phyloP scores from a whole-genome alignment of 2,888 invertebrate genomes.

The Azorinus chamasolen region DNA sequence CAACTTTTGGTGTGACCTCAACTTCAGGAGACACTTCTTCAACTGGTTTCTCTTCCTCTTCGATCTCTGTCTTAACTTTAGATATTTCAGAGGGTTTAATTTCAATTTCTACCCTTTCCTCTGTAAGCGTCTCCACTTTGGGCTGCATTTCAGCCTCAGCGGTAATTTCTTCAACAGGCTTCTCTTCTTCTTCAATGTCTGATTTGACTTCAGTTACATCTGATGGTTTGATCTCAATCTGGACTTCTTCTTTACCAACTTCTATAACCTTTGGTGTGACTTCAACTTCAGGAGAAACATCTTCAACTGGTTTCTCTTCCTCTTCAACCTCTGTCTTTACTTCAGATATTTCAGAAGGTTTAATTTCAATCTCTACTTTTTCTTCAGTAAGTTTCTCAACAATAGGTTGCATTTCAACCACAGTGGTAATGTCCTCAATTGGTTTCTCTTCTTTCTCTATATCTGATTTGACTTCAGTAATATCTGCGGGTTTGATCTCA shows the following conservation, averaged over 20 bases:
- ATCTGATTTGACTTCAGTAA: conserved; percentile 27
- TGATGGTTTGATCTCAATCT: conserved; percentile 1
- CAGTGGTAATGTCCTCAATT: conserved; percentile 13
- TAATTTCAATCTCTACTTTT: conserved; percentile 20
- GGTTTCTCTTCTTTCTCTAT: conserved; percentile 21
- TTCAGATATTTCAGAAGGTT: conserved; percentile 25
- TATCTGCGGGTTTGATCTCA: conserved; percentile 26
- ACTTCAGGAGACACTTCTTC: conserved; percentile 21
- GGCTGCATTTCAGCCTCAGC: conserved; percentile 17
- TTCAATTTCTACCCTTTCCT: conserved; percentile 33
- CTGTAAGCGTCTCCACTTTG: conserved; percentile 18
- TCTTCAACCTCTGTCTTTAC: conserved; percentile 14
- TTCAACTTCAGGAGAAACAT: conserved; percentile 10
- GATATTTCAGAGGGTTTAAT: conserved; percentile 22
- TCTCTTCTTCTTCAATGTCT: conserved; percentile 18
- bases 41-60: conserved; percentile 20
- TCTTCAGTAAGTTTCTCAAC: conserved; percentile 18
- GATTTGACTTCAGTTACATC: conserved; percentile 20
- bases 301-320: background rate
- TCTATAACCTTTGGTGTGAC: conserved; percentile 20
- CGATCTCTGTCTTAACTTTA: conserved; percentile 7
- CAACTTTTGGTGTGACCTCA: conserved; percentile 8
- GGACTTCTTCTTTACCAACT: conserved; percentile 12
- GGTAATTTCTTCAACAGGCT: conserved; percentile 10
- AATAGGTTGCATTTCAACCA: conserved; percentile 12